These are phyloP conservation scores for Harmothoe impar DNA, from an alignment of 2,888 invertebrate genomes.

Conservation along the genomic window DNA sequence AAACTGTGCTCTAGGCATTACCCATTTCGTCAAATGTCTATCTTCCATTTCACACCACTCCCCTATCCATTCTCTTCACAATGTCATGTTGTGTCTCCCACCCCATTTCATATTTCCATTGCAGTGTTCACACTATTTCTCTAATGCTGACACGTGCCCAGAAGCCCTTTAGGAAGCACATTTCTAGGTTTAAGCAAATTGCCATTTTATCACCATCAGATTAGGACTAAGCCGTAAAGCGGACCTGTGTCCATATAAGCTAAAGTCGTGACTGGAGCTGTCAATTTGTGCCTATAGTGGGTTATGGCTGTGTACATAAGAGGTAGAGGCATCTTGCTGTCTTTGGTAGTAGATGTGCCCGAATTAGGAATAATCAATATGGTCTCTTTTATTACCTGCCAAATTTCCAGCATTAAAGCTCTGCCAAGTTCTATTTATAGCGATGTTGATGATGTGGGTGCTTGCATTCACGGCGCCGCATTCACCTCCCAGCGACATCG, in stretches of 20 bases:
- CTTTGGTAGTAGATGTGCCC: not conserved
- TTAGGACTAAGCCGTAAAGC: not conserved
- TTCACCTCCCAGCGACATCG: too few species aligned
- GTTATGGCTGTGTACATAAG: too few species aligned
- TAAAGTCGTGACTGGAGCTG: too few species aligned
- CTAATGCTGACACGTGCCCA: not conserved
- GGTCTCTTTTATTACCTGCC: not conserved
- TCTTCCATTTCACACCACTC: too few species aligned
- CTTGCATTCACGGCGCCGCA: too few species aligned
- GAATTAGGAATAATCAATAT: conserved; percentile 20
- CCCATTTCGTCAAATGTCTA: too few species aligned
- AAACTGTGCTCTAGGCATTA: too few species aligned
- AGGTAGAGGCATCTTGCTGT: not conserved
- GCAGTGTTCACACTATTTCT: not conserved
- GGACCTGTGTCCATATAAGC: too few species aligned
- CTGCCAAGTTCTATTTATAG: too few species aligned
- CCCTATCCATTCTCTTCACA: too few species aligned
- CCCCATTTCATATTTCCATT: not conserved
- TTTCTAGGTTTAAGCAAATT: not conserved
- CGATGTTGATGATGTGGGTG: too few species aligned
- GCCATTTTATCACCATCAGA: not conserved
- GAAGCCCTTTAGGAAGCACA: not conserved
- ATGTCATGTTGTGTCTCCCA: not conserved
- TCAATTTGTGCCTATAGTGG: too few species aligned
- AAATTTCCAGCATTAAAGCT: not conserved